Evolutionary conservation across 2,888 invertebrate species (phyloP), one percentile per base, ranked within the genome.

Genomic region (Scaptomyza parva): DNA sequence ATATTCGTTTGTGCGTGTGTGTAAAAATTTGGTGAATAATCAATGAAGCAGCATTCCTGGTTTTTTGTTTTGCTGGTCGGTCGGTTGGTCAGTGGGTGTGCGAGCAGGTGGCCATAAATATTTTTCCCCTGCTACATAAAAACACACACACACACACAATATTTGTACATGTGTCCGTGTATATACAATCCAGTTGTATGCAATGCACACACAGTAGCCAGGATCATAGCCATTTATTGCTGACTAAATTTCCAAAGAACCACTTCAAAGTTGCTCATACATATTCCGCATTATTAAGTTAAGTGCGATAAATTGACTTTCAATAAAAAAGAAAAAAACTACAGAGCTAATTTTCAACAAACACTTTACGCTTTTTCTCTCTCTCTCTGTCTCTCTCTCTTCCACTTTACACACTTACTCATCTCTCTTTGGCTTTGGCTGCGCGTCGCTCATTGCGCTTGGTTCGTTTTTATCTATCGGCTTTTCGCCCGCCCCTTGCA

Each of bases 21-120:
- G 65, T 67, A 37, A 47, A 62, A 55, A 74, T 70, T 77, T 68
- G 71, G 84, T 85, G 75, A 89, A 82, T 87, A 89, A 89, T 89
- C 89, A 89, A 89, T 89, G 84, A 75, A 77, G 68, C 70, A 70
- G 63, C 65, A 73, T 73, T 78, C 51, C 59, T 77, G 54, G 4
- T 40, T 48, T 28, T 30, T 62, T 24, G 18, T 43, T 28, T 17
- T 47, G 30, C 28, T 30, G 30, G 18, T 47, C 30, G 30, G 55
- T 48, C 59, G n/a, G n/a, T n/a, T n/a, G n/a, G 45, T 48, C 59
- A 57, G 71, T 71, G 71, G 76, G 62, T 59, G 64, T 28, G 26
- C 28, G n/a, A 52, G 76, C 64, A 71, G 77, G 52, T 74, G 69
- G 37, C 43, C 59, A 75, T 75, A 50, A 70, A 75, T 76, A 68